Evolutionary conservation across 2,888 invertebrate genomes (phyloP).

Genomic region (Ferdinandea cuprea): DNA sequence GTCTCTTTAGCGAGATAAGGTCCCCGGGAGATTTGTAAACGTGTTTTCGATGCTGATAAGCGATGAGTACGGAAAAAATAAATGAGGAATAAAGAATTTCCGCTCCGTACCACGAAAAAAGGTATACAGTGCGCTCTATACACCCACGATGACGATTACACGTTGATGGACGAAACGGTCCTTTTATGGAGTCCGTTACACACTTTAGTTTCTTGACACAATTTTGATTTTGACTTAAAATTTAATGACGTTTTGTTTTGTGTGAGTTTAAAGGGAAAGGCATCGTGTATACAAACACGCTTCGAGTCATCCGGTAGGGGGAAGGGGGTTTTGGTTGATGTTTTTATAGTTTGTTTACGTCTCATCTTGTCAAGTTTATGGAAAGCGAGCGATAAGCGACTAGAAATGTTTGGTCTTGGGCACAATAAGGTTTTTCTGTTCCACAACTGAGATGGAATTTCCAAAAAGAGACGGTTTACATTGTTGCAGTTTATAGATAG

Average conservation of each 20-base stretch:
- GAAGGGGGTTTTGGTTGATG: background rate
- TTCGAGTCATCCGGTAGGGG: too few relatives aligned
- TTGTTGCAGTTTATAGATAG: too few relatives aligned
- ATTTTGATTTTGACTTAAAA: too few relatives aligned
- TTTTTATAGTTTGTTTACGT: constrained; percentile 30
- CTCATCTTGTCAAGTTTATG: constrained; percentile 1
- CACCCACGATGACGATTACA: too few relatives aligned
- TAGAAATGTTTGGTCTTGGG: background rate
- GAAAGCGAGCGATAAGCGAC: background rate
- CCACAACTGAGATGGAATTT: too few relatives aligned
- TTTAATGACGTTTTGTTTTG: too few relatives aligned
- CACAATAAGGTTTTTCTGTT: constrained; percentile 31
- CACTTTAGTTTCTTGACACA: too few relatives aligned
- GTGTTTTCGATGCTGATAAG: constrained; percentile 29
- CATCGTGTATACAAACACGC: too few relatives aligned
- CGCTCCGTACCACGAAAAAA: constrained; percentile 48
- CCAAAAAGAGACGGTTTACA: too few relatives aligned
- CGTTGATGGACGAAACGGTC: constrained; percentile 10
- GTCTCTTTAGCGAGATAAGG: constrained; percentile 31
- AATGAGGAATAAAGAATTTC: constrained; percentile 26
- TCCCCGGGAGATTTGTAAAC: constrained; percentile 1
- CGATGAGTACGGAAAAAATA: background rate
- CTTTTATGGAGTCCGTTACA: background rate
- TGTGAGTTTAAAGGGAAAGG: too few relatives aligned
- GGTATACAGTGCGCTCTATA: too few relatives aligned